Evolutionary conservation across 2,888 invertebrate species (phyloP).

Genomic region (Siphonodentalium dalli): DNA sequence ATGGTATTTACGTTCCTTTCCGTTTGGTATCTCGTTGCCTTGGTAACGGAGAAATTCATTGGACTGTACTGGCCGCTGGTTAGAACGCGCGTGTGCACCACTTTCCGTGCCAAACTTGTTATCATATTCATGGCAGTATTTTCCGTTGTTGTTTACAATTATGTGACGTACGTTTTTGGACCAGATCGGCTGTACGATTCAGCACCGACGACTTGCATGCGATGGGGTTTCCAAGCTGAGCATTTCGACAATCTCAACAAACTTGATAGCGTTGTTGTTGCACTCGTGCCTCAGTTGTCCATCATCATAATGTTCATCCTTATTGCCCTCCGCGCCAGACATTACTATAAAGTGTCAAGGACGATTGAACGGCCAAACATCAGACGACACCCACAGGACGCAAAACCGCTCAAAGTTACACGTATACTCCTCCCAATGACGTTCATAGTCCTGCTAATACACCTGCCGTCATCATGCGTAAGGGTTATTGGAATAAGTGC

Average conservation of each 20-base stretch:
- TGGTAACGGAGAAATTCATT: constrained; percentile 48
- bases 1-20: constrained; percentile 46
- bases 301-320: constrained; percentile 40
- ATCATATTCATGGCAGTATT: constrained; percentile 44
- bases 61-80: constrained; percentile 45
- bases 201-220: constrained; percentile 26
- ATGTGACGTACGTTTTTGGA: constrained; percentile 48
- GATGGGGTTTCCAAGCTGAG: too few species aligned
- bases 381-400: too few species aligned
- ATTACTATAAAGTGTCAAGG: constrained; percentile 38
- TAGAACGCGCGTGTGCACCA: constrained; percentile 51
- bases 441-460: too few species aligned
- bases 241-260: constrained; percentile 32
- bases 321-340: constrained; percentile 37
- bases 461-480: too few species aligned
- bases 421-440: too few species aligned
- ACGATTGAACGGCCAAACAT: too few species aligned
- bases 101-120: constrained; percentile 53
- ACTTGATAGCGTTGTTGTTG: constrained; percentile 44
- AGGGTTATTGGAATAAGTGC: too few species aligned
- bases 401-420: too few species aligned
- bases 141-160: constrained; percentile 47
- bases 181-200: constrained; percentile 19
- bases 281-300: constrained; percentile 37
- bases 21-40: constrained; percentile 46